Evolutionary conservation across 2,888 invertebrate genomes (phyloP).

Genomic region (Ormyrus nitidulus): DNA sequence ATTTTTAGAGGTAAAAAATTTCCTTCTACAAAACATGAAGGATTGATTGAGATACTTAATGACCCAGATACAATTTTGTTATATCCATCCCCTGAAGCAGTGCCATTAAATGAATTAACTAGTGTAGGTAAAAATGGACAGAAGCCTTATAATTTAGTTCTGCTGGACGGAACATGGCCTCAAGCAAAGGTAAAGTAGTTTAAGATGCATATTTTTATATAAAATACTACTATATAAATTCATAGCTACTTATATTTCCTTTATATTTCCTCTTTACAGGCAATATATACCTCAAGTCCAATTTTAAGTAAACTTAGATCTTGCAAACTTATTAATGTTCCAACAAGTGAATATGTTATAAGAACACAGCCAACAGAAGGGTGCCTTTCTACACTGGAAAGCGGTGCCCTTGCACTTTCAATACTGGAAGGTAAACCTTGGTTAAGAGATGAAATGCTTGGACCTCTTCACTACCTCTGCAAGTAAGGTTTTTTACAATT

Average conservation of each 20-base stretch:
- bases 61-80: constrained; percentile 84
- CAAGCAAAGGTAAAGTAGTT: constrained; percentile 83
- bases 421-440: constrained; percentile 84
- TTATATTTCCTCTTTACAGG: constrained; percentile 69
- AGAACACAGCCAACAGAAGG: constrained; percentile 95
- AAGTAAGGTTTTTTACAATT: constrained; percentile 69
- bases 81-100: constrained; percentile 87
- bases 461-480: constrained; percentile 89
- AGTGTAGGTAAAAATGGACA: constrained; percentile 73
- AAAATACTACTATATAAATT: constrained; percentile 3
- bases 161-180: constrained; percentile 97
- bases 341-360: constrained; percentile 91
- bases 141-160: constrained; percentile 84
- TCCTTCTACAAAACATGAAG: constrained; percentile 82
- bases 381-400: constrained; percentile 93
- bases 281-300: constrained; percentile 90
- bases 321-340: constrained; percentile 86
- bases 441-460: constrained; percentile 82
- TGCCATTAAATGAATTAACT: constrained; percentile 80
- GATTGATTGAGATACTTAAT: constrained; percentile 81
- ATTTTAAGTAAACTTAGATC: constrained; percentile 85
- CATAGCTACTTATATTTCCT: not conserved
- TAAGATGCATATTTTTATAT: constrained; percentile 17
- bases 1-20: constrained; percentile 90
- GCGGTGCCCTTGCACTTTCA: constrained; percentile 87